Evolutionary conservation across 1,140 invertebrate species (phyloP), one percentile per base, ranked within the genome.

Genomic region (Chlorops oryzae): DNA sequence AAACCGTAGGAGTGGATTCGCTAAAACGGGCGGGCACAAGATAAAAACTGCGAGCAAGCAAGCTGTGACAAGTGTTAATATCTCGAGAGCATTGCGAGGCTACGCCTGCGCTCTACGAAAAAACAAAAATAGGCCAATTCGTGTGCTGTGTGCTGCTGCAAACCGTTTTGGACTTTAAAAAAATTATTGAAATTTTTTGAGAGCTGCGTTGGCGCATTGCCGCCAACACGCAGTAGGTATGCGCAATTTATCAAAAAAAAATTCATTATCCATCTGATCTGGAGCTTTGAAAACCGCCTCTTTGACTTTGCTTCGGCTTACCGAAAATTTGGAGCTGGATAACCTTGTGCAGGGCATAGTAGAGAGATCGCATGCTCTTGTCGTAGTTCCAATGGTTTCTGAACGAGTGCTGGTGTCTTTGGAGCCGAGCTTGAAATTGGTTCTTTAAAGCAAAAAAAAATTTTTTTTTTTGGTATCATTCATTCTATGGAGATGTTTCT

Each of bases 271-370:
- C 74, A 42, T 68, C n/a, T n/a, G n/a, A n/a, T n/a, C n/a, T n/a
- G n/a, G 72, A 63, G 63, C 68, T 54, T 75, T 68, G 50, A 83
- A 73, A 79, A 51, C 50, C 46, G 50, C 24, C 32, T 51, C 5
- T 34, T 46, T 34, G n/a, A 25, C n/a, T 6, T 28, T 47, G 6
- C 22, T 37, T 0, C 20, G 23, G 23, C 23, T 52, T 39, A 53
- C 55, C 51, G 41, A 53, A 53, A 56, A 39, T 34, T 37, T 4
- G 55, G 55, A 4, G 55, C 55, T 23, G 51, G 55, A 45, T 47
- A 85, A 56, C 81, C 83, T 75, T 83, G 79, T 18, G 79, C 82
- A 53, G 80, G 80, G 75, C 78, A 84, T 61, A 77, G 78, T 62
- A 80, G 75, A 50, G 59, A 75, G 65, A 74, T 64, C 49, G 78